Evolutionary conservation across 2,797 vertebrate genomes (phyloP).

Genomic region (Aulostomus chinensis): DNA sequence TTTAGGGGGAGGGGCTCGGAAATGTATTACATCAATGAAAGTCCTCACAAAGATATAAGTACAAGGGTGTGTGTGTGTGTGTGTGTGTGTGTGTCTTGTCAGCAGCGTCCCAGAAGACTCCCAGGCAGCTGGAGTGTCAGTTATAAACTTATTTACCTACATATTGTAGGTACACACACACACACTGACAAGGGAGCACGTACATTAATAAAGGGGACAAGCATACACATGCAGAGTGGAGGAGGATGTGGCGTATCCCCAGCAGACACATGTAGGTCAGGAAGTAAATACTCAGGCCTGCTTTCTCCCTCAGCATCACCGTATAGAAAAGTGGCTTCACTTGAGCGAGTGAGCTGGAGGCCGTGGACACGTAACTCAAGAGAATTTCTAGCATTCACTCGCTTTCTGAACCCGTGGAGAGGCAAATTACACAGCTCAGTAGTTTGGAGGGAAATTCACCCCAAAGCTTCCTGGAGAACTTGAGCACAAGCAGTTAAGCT

Average conservation of each 20-base stretch:
- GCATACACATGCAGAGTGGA: too few species aligned
- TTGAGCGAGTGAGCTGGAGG: too few species aligned
- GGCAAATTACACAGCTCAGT: not conserved
- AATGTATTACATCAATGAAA: too few species aligned
- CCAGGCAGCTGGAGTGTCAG: slow-evolving; percentile 51
- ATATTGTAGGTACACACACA: slow-evolving; percentile 32
- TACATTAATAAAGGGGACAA: slow-evolving; percentile 17
- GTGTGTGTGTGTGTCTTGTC: slow-evolving; percentile 10
- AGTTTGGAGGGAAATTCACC: not conserved
- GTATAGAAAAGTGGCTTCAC: too few species aligned
- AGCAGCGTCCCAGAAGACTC: slow-evolving; percentile 54
- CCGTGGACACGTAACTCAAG: not conserved
- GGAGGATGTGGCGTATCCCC: too few species aligned
- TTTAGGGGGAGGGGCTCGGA: too few species aligned
- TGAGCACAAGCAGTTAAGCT: too few species aligned
- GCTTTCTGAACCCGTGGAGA: not conserved
- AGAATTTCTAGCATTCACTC: not conserved
- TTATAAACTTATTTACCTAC: slow-evolving; percentile 70
- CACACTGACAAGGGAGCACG: slow-evolving; percentile 16
- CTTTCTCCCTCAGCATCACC: not conserved
- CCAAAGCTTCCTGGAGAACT: not conserved
- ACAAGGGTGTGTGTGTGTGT: too few species aligned
- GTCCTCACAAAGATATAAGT: too few species aligned
- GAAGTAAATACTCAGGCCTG: too few species aligned
- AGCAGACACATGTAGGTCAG: too few species aligned